phyloP scores from a whole-genome alignment of 2,113 vertebrate genomes.

The Lophura nycthemera region DNA sequence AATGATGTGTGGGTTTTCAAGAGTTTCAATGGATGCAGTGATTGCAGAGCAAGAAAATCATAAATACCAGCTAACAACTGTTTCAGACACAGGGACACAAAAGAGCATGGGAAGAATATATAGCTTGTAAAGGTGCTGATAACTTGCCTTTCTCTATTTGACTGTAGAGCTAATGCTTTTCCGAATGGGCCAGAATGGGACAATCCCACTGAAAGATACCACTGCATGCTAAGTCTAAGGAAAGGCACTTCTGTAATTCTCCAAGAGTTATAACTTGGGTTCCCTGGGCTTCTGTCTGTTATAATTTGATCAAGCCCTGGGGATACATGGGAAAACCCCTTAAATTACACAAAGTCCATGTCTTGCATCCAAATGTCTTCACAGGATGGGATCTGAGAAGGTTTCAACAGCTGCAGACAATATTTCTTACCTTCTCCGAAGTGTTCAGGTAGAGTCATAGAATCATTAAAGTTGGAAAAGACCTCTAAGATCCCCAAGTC shows the following conservation, averaged over 20 bases:
- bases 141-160: background rate
- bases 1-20: background rate
- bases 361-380: background rate
- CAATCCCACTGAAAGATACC: background rate
- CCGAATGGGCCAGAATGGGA: background rate
- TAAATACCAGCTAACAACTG: background rate
- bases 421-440: background rate
- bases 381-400: background rate
- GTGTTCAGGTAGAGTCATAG: background rate
- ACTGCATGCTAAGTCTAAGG: background rate
- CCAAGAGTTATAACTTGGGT: background rate
- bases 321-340: background rate
- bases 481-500: too few relatives aligned
- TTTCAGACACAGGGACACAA: background rate
- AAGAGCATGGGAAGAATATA: background rate
- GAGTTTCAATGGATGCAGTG: background rate
- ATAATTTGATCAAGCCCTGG: background rate
- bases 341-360: fast-evolving
- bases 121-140: background rate
- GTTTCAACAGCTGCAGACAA: background rate
- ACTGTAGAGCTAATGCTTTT: background rate
- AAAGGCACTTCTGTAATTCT: background rate
- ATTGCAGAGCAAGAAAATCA: background rate
- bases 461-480: too few relatives aligned
- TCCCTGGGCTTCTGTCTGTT: background rate